phyloP scores from a whole-genome alignment of 2,113 vertebrate species.

The Plecturocebus donacophilus region DNA sequence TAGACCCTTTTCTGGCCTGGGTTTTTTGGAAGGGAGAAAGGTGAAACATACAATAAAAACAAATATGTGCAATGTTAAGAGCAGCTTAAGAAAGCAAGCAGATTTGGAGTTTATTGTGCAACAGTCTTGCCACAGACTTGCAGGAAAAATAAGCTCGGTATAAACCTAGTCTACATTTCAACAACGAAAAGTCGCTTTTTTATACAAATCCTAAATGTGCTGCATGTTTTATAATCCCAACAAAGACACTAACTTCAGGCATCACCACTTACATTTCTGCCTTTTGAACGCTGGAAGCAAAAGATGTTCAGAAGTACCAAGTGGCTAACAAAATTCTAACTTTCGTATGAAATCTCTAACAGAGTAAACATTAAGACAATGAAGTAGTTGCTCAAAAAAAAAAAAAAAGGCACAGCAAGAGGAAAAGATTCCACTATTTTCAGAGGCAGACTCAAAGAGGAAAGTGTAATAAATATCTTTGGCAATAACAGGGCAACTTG shows the following conservation, averaged over 20 bases:
- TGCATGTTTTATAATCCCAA: not conserved
- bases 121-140: not conserved
- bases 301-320: not conserved
- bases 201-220: not conserved
- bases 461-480: not conserved
- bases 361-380: conserved; percentile 2
- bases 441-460: not conserved
- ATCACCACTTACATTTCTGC: not conserved
- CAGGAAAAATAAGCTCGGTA: not conserved
- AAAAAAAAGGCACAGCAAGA: not conserved
- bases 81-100: not conserved
- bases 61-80: not conserved
- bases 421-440: not conserved
- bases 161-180: not conserved
- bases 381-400: not conserved
- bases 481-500: not conserved
- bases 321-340: conserved; percentile 22
- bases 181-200: not conserved
- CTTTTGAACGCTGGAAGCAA: conserved; percentile 13
- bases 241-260: not conserved
- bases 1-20: not conserved
- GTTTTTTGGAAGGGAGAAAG: not conserved
- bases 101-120: not conserved
- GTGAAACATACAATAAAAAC: not conserved
- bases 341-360: conserved; percentile 5